Evolutionary conservation across 2,888 invertebrate species (phyloP).

Genomic region (Bombylius major): DNA sequence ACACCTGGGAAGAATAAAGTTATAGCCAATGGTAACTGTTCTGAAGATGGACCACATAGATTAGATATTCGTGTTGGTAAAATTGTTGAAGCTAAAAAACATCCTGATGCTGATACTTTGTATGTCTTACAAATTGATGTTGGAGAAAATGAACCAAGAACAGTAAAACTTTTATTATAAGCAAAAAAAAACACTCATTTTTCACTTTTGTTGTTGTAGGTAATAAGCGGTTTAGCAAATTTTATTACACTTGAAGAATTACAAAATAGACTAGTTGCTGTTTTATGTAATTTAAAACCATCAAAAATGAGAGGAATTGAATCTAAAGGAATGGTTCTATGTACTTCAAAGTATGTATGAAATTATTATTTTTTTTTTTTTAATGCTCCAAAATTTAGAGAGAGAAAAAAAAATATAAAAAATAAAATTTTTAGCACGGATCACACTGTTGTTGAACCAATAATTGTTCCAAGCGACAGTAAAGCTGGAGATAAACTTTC

Average conservation of each 20-base stretch:
- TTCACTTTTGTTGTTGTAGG: slow-evolving; percentile 14
- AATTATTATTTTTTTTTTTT: not conserved
- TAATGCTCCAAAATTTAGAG: no score
- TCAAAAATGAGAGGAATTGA: slow-evolving; percentile 90
- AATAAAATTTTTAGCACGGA: slow-evolving; percentile 42
- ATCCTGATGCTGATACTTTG: slow-evolving; percentile 84
- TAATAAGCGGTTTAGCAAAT: slow-evolving; percentile 85
- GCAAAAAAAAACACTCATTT: not conserved
- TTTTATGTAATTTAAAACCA: slow-evolving; percentile 91
- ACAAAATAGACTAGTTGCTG: slow-evolving; percentile 77
- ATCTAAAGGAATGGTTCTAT: slow-evolving; percentile 88
- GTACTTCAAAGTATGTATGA: slow-evolving; percentile 59
- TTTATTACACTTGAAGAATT: slow-evolving; percentile 83
- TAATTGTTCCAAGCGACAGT: slow-evolving; percentile 62
- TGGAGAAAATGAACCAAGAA: slow-evolving; percentile 59
- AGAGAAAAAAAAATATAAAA: not conserved
- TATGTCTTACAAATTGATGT: slow-evolving; percentile 89
- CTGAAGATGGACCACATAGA: slow-evolving; percentile 55
- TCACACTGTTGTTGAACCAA: slow-evolving; percentile 72
- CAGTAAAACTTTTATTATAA: slow-evolving; percentile 24
- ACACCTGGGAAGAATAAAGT: slow-evolving; percentile 49
- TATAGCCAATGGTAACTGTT: slow-evolving; percentile 17
- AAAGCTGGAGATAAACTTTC: slow-evolving; percentile 72
- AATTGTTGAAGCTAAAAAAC: slow-evolving; percentile 67
- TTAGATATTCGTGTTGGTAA: slow-evolving; percentile 81